These are phyloP conservation scores for Cosmia pyralina DNA, from an alignment of 2,888 invertebrate genomes.

Conservation along the genomic window DNA sequence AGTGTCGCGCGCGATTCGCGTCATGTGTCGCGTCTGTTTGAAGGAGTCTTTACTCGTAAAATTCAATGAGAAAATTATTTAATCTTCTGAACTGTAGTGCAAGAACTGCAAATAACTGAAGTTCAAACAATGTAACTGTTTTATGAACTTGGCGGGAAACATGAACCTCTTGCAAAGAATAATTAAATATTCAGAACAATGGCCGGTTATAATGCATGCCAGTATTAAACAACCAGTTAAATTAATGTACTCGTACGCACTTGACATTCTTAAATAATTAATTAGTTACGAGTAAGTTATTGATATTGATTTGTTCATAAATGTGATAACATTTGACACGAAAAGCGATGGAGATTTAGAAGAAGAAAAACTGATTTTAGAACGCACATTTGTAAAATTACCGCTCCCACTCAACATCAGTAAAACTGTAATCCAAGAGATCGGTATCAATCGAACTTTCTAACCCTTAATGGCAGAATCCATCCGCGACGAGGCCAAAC, in stretches of 20 bases:
- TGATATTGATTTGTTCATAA: neutral
- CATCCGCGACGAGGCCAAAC: slow-evolving; percentile 61
- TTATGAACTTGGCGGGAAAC: slow-evolving; percentile 15
- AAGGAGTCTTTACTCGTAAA: slow-evolving; percentile 5
- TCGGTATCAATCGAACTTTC: slow-evolving; percentile 69
- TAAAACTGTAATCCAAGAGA: slow-evolving; percentile 63
- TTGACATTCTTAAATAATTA: slow-evolving; percentile 1
- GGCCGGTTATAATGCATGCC: neutral
- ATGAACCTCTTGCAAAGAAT: slow-evolving; percentile 6
- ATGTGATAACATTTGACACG: neutral
- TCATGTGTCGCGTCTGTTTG: no score
- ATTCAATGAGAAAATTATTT: slow-evolving; percentile 21
- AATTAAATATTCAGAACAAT: slow-evolving; percentile 18
- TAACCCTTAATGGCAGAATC: slow-evolving; percentile 66
- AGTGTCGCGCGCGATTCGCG: no score
- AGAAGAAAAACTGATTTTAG: neutral
- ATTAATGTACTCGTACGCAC: neutral
- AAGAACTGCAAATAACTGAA: slow-evolving; percentile 7
- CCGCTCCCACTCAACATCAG: slow-evolving; percentile 34
- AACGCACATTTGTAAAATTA: slow-evolving; percentile 33
- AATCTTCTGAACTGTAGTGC: slow-evolving; percentile 1
- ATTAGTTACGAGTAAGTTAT: neutral
- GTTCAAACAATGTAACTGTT: slow-evolving; percentile 8
- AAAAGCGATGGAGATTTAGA: neutral
- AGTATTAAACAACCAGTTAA: neutral